Evolutionary conservation across 53 echinoderm and acorn worm species (phyloP).

Genomic region (Luidia sarsii): DNA sequence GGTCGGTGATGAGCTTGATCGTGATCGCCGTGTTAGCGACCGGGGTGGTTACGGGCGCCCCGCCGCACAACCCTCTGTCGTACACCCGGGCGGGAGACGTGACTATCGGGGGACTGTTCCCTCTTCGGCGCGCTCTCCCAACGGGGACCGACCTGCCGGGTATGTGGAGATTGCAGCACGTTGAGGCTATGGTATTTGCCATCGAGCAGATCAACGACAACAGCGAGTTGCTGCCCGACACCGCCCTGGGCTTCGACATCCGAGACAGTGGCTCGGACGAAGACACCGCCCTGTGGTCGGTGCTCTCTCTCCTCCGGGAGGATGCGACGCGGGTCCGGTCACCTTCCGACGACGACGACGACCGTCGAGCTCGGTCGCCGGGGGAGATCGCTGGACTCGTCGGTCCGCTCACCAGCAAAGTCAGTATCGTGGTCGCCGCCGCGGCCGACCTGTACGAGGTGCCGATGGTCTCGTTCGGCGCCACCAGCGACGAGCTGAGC

Average conservation of each 20-base stretch:
- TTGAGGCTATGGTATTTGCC: slow-evolving; percentile 24
- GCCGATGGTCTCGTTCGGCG: slow-evolving; percentile 29
- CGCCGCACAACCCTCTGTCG: too few species aligned
- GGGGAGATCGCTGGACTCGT: slow-evolving; percentile 11
- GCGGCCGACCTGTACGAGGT: slow-evolving; percentile 15
- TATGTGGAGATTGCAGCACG: slow-evolving; percentile 34
- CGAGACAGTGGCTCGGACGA: slow-evolving; percentile 20
- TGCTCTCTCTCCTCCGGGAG: slow-evolving; percentile 2
- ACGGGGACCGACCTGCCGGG: too few species aligned
- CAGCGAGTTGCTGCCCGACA: slow-evolving; percentile 4
- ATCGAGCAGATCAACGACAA: slow-evolving; percentile 28
- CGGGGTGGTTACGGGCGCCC: too few species aligned
- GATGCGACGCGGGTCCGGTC: background rate
- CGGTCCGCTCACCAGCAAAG: slow-evolving; percentile 23
- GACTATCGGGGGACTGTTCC: slow-evolving; percentile 22
- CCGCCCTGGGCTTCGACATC: slow-evolving; percentile 24
- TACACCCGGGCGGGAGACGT: slow-evolving; percentile 21
- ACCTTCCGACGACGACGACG: too few species aligned
- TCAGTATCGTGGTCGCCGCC: slow-evolving; percentile 6
- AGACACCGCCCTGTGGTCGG: slow-evolving; percentile 17
- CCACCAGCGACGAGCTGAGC: slow-evolving; percentile 56
- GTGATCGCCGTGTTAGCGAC: too few species aligned
- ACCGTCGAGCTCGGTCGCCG: background rate
- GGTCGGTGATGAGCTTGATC: too few species aligned
- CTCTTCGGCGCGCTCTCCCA: background rate